These are phyloP conservation scores for Philopedon plagiatum DNA, from an alignment of 2,888 invertebrate genomes.

Conservation along the genomic window DNA sequence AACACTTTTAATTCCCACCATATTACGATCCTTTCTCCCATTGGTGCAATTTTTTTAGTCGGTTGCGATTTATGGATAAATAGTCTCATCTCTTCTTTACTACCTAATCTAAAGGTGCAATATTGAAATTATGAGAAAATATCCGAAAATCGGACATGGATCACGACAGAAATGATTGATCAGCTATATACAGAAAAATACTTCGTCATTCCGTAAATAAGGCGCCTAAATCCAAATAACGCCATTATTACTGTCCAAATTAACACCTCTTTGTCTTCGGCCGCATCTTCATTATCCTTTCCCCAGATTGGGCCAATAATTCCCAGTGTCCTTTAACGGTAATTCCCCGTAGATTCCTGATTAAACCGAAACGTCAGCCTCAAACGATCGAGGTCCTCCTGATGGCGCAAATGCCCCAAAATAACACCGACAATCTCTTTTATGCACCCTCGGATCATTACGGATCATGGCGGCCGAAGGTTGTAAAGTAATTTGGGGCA, in stretches of 20 bases:
- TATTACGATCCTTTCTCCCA: no score
- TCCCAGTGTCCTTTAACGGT: slow-evolving; percentile 9
- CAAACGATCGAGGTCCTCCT: slow-evolving; percentile 7
- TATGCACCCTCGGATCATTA: slow-evolving; percentile 21
- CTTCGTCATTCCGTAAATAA: no score
- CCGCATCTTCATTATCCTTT: slow-evolving; percentile 20
- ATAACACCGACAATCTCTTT: slow-evolving; percentile 35
- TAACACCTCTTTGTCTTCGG: slow-evolving; percentile 26
- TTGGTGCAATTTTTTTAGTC: no score
- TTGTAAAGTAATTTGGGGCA: slow-evolving; percentile 23
- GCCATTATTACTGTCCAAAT: slow-evolving; percentile 22
- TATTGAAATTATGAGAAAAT: no score
- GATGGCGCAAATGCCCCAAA: neutral
- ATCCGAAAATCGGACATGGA: no score
- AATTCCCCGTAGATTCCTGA: slow-evolving; percentile 27
- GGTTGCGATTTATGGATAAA: no score
- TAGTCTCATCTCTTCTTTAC: no score
- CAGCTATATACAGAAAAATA: no score
- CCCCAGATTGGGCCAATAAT: slow-evolving; percentile 6
- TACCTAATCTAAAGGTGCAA: no score
- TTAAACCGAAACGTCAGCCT: slow-evolving; percentile 23
- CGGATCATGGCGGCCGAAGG: slow-evolving; percentile 3
- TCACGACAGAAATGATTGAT: no score
- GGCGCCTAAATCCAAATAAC: neutral
- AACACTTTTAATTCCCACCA: no score